Percentiles rank a stretch among this genome's conserved stretches.
These are phyloP conservation scores for Solen grandis DNA, from an alignment of 1,140 invertebrate species.

Conservation along the genomic window DNA sequence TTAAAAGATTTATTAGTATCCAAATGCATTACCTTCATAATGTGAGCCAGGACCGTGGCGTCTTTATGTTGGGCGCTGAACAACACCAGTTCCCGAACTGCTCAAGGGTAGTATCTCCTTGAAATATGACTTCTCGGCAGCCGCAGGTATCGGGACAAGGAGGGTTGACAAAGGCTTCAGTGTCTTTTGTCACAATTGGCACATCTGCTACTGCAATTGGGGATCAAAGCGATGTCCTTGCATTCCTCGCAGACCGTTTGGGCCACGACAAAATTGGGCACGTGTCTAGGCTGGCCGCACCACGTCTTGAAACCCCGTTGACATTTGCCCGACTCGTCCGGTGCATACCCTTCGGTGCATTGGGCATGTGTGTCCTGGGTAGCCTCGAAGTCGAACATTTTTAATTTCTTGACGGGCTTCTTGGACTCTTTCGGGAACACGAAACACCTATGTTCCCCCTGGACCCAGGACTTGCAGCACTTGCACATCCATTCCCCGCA, in stretches of 20 bases:
- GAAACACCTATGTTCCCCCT: slow-evolving; percentile 29
- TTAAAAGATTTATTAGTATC: too few species aligned
- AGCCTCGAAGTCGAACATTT: slow-evolving; percentile 34
- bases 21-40: too few species aligned
- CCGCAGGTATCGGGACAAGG: slow-evolving; percentile 19
- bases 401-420: background rate
- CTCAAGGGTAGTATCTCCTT: background rate
- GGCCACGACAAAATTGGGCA: slow-evolving; percentile 45
- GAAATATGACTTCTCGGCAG: slow-evolving; percentile 34
- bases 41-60: too few species aligned
- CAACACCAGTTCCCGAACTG: slow-evolving; percentile 37
- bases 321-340: slow-evolving; percentile 1
- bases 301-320: slow-evolving; percentile 7
- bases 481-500: slow-evolving; percentile 11
- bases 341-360: slow-evolving; percentile 35
- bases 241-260: slow-evolving; percentile 30
- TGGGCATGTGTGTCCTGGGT: background rate
- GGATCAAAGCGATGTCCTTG: background rate
- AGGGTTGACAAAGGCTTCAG: background rate
- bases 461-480: background rate
- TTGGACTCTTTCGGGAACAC: background rate
- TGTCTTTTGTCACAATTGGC: slow-evolving; percentile 10
- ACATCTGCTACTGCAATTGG: slow-evolving; percentile 26
- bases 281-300: slow-evolving; percentile 24
- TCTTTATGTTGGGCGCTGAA: background rate